Conservation (phyloP, 2,797 vertebrate species). For the Uromys caudimaculatus region DNA sequence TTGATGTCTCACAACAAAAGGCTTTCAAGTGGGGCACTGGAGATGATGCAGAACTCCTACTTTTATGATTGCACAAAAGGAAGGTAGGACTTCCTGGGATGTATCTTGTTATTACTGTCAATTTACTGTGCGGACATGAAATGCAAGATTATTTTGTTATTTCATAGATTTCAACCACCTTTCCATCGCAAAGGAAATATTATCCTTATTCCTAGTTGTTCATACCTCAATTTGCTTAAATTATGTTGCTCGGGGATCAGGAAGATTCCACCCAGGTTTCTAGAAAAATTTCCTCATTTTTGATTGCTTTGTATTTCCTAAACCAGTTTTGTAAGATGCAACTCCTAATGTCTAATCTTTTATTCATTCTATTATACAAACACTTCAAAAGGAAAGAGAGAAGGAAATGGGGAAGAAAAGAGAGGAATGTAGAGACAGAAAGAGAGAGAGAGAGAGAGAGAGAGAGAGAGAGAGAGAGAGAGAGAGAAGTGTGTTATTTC, state of each 20-base stretch:
- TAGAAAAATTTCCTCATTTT: background rate
- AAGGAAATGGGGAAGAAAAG: rapidly evolving
- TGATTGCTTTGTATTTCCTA: background rate
- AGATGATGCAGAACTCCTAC: background rate
- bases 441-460: rapidly evolving
- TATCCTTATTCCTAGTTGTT: background rate
- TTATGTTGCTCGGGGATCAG: background rate
- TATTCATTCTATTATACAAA: no score
- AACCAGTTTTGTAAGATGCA: background rate
- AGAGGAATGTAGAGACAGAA: rapidly evolving
- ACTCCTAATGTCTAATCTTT: background rate
- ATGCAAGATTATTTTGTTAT: background rate
- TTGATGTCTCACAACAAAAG: constrained; percentile 60
- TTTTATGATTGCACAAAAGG: background rate
- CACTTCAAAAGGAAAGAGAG: background rate
- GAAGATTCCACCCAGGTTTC: background rate
- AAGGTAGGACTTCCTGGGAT: background rate
- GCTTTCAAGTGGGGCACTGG: background rate
- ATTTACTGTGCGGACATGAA: background rate
- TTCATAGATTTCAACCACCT: background rate
- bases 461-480: background rate
- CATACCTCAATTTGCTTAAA: background rate
- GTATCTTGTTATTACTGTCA: background rate
- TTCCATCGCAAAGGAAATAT: background rate
- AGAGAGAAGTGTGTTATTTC: no score